Conservation (phyloP, 2,888 invertebrate species). For the Ennomos erosarius region DNA sequence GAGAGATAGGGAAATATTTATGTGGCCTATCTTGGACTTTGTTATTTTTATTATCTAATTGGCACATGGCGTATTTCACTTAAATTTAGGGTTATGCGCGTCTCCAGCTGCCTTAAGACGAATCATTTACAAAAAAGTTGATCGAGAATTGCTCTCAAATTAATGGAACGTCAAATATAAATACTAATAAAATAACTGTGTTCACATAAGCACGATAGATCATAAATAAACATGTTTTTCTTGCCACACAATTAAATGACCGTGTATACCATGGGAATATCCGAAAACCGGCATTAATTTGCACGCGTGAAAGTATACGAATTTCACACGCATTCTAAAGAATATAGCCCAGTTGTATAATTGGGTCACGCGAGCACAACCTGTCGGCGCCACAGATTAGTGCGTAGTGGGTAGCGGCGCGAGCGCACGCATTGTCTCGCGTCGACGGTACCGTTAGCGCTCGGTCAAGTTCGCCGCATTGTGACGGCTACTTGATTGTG, state of each 20-base stretch:
- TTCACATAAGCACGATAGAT: too few species aligned
- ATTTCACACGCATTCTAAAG: slow-evolving; percentile 76
- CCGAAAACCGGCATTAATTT: slow-evolving; percentile 39
- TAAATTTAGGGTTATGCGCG: too few species aligned
- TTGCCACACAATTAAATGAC: slow-evolving; percentile 24
- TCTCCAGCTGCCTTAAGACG: too few species aligned
- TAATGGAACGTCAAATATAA: too few species aligned
- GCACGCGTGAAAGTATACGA: slow-evolving; percentile 66
- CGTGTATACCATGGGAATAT: slow-evolving; percentile 36
- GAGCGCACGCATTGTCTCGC: slow-evolving; percentile 80
- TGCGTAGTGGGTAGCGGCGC: slow-evolving; percentile 32
- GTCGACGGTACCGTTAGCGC: slow-evolving; percentile 74
- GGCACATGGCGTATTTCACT: background rate
- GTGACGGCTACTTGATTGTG: slow-evolving; percentile 66
- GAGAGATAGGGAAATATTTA: background rate
- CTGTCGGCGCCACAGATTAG: slow-evolving; percentile 56
- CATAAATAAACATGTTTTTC: slow-evolving; percentile 11
- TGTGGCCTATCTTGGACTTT: background rate
- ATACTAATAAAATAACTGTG: too few species aligned
- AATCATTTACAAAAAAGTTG: too few species aligned
- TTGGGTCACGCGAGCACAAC: slow-evolving; percentile 82
- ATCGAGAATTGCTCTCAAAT: too few species aligned
- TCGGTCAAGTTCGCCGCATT: slow-evolving; percentile 80
- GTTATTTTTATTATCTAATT: too few species aligned
- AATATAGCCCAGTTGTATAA: slow-evolving; percentile 75